These are phyloP conservation scores for Plecturocebus donacophilus DNA, from an alignment of 2,113 vertebrate species.

Conservation along the genomic window DNA sequence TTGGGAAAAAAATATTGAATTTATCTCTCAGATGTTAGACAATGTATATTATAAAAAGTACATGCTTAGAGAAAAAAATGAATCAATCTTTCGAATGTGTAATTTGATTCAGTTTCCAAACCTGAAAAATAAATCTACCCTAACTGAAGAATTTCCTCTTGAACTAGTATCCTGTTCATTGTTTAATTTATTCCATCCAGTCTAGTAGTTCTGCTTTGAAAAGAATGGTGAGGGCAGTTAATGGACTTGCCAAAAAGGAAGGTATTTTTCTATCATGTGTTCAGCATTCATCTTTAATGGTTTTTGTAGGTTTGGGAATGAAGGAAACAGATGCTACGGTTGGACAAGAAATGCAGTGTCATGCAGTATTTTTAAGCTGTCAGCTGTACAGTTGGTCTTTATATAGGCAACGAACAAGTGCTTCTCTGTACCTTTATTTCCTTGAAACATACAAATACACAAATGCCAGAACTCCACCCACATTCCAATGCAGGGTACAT, in stretches of 20 bases:
- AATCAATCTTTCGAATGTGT: slow-evolving; percentile 4
- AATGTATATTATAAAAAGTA: not conserved
- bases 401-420: slow-evolving; percentile 64
- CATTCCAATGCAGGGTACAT: not conserved
- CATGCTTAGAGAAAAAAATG: not conserved
- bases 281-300: slow-evolving; percentile 29
- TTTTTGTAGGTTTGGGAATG: slow-evolving; percentile 77
- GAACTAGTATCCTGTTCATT: not conserved
- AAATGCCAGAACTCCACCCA: slow-evolving; percentile 45
- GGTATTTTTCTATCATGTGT: not conserved
- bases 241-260: slow-evolving; percentile 32
- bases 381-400: slow-evolving; percentile 59
- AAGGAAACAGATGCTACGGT: slow-evolving; percentile 73
- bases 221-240: not conserved
- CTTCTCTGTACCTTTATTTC: slow-evolving; percentile 67
- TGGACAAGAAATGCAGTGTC: slow-evolving; percentile 2
- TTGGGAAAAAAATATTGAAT: not conserved
- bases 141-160: not conserved
- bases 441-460: not conserved
- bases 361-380: slow-evolving; percentile 74
- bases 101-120: slow-evolving; percentile 29
- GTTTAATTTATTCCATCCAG: not conserved
- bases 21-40: not conserved
- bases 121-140: not conserved
- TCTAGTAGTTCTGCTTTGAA: not conserved